phyloP scores from a whole-genome alignment of 2,888 invertebrate genomes.

The Periphyllus acericola region DNA sequence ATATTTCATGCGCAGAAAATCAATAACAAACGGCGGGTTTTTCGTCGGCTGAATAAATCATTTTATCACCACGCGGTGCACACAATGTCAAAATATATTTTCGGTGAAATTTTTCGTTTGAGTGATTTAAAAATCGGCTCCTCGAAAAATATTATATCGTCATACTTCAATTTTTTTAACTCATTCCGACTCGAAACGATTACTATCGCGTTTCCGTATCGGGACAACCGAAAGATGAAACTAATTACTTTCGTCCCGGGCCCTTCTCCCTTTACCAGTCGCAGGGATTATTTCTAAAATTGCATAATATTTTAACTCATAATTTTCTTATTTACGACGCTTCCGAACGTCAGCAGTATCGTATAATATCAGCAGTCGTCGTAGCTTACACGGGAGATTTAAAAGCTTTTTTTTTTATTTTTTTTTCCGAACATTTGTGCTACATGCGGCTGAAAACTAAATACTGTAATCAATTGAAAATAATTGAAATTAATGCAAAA shows the following conservation, averaged over 20 bases:
- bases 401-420: background rate
- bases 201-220: slow-evolving; percentile 13
- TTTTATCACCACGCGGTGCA: no score
- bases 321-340: slow-evolving; percentile 10
- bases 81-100: background rate
- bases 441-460: no score
- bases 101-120: background rate
- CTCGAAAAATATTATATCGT: background rate
- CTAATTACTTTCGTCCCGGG: background rate
- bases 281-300: background rate
- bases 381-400: no score
- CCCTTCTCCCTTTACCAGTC: no score
- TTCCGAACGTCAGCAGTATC: background rate
- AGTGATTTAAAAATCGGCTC: background rate
- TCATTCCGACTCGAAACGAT: slow-evolving; percentile 44
- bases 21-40: no score
- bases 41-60: no score
- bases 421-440: no score
- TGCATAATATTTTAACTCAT: slow-evolving; percentile 22
- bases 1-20: no score
- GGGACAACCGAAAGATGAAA: background rate
- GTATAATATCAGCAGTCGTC: no score
- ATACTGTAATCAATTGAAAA: no score
- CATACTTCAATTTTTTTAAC: no score
- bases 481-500: background rate